Percentiles rank a stretch among this genome's conserved stretches.
Conservation (phyloP, 1,140 invertebrate species). For the Maconellicoccus hirsutus region DNA sequence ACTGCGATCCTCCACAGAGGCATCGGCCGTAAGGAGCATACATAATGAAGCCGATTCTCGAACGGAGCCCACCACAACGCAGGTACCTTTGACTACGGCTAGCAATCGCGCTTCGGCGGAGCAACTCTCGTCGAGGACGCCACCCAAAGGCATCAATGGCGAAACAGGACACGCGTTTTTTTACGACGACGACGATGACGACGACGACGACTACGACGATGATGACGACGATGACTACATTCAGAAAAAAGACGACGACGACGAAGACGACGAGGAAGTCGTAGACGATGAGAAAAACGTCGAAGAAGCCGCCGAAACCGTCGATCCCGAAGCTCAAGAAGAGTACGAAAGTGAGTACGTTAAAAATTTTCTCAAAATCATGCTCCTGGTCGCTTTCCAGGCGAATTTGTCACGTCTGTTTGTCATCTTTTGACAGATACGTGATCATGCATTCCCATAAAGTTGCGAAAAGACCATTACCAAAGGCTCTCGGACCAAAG, state of each 20-base stretch:
- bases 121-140: constrained; percentile 6
- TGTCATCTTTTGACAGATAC: too few relatives aligned
- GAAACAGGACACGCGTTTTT: constrained; percentile 31
- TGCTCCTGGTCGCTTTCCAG: too few relatives aligned
- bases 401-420: too few relatives aligned
- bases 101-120: neutral
- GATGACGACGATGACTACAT: constrained; percentile 34
- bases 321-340: constrained; percentile 24
- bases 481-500: too few relatives aligned
- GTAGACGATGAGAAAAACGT: constrained; percentile 18
- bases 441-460: too few relatives aligned
- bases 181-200: constrained; percentile 31
- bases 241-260: constrained; percentile 31
- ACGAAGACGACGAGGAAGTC: constrained; percentile 16
- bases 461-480: too few relatives aligned
- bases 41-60: neutral
- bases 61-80: neutral
- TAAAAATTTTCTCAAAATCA: too few relatives aligned
- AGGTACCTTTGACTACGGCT: constrained; percentile 3
- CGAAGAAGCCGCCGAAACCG: constrained; percentile 22
- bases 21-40: neutral
- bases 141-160: constrained; percentile 28
- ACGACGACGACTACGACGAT: constrained; percentile 34
- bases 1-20: neutral
- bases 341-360: constrained; percentile 25